These are phyloP conservation scores for Gymnosoma rotundatum DNA, from an alignment of 2,888 invertebrate genomes.

Conservation along the genomic window DNA sequence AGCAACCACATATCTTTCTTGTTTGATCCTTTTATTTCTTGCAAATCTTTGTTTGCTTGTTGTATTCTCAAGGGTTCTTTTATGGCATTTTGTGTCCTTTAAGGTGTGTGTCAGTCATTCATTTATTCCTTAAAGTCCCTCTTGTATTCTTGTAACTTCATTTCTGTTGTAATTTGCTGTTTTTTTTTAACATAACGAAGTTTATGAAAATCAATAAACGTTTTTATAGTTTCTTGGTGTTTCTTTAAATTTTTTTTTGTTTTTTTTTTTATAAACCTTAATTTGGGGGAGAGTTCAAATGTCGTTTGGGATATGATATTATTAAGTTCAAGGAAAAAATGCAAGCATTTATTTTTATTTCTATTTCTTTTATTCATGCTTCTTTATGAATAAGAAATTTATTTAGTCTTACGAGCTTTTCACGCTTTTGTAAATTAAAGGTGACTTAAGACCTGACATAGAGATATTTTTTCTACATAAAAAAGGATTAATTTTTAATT, in stretches of 20 bases:
- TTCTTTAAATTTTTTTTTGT: no score
- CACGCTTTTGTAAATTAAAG: conserved; percentile 4
- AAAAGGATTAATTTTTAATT: neutral
- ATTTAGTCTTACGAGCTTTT: conserved; percentile 28
- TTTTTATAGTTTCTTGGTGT: neutral
- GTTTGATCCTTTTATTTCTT: neutral
- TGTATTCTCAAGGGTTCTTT: conserved; percentile 37
- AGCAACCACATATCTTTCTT: neutral
- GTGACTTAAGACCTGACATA: conserved; percentile 10
- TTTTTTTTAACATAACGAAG: conserved; percentile 12
- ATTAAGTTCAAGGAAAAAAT: conserved; percentile 46
- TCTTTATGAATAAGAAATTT: conserved; percentile 40
- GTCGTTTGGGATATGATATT: conserved; percentile 41
- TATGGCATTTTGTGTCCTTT: conserved; percentile 45
- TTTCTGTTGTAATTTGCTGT: neutral
- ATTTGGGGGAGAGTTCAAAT: conserved; percentile 37
- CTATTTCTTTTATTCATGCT: neutral
- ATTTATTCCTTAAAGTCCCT: conserved; percentile 17
- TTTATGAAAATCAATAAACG: conserved; percentile 26
- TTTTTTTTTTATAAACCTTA: conserved; percentile 37
- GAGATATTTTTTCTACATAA: neutral
- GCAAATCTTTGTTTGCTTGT: neutral
- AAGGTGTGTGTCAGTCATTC: conserved; percentile 46
- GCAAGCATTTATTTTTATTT: no score
- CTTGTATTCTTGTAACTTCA: neutral